Evolutionary conservation across 2,113 vertebrate genomes (phyloP).

Genomic region (Chlamydotis undulata): DNA sequence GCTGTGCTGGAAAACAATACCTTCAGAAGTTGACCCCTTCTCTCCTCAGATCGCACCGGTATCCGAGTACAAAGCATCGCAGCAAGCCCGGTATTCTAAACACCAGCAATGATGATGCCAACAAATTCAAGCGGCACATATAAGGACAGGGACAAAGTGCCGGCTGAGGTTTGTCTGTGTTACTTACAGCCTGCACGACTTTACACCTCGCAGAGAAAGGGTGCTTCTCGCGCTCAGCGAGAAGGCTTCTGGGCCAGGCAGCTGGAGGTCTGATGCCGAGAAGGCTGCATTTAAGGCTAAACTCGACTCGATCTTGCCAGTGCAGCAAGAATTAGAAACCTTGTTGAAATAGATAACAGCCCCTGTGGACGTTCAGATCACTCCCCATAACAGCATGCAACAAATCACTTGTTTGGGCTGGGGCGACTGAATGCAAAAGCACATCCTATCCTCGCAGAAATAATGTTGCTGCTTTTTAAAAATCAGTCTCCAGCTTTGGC

Average conservation of each 20-base stretch:
- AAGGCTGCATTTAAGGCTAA: not conserved
- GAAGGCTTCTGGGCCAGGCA: not conserved
- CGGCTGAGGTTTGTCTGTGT: not conserved
- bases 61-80: not conserved
- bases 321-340: not conserved
- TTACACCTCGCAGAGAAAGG: not conserved
- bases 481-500: not conserved
- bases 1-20: slow-evolving; percentile 34
- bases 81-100: not conserved
- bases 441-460: not conserved
- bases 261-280: not conserved
- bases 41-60: not conserved
- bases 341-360: not conserved
- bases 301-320: not conserved
- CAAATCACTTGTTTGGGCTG: not conserved
- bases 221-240: not conserved
- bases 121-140: not conserved
- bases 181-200: not conserved
- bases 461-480: not conserved
- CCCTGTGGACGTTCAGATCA: not conserved
- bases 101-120: fast-evolving
- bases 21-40: slow-evolving; percentile 41
- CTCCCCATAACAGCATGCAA: not conserved
- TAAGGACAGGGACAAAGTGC: not conserved
- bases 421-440: not conserved